Percentiles rank a stretch among this genome's conserved stretches.
Conservation (phyloP, 1,140 invertebrate genomes). For the Rhyacophila brunnea region DNA sequence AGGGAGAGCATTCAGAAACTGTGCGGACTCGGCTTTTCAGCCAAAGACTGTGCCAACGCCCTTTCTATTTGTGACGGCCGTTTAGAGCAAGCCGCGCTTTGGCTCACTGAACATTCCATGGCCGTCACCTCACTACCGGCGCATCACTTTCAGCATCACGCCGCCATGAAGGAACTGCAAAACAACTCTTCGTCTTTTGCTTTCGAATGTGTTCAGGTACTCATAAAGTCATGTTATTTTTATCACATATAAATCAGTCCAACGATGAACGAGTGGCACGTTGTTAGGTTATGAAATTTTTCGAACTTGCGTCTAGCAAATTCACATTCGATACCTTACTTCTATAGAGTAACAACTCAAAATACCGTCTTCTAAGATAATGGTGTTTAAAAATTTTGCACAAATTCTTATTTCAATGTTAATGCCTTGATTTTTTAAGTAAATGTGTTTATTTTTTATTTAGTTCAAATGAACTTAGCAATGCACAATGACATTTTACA, state of each 20-base stretch:
- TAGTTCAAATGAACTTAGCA: no score
- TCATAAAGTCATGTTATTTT: not conserved
- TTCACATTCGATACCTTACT: no score
- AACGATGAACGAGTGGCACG: no score
- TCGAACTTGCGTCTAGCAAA: no score
- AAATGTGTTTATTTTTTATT: no score
- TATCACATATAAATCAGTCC: not conserved
- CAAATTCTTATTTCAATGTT: no score
- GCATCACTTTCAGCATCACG: conserved; percentile 5
- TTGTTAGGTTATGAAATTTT: no score
- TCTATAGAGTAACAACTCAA: no score
- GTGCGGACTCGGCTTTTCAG: conserved; percentile 68
- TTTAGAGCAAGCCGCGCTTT: conserved; percentile 80
- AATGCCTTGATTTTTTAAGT: no score
- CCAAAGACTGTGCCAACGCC: conserved; percentile 69
- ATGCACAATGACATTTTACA: no score
- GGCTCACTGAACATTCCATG: conserved; percentile 71
- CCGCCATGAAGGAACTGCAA: not conserved
- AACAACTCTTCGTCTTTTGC: conserved; percentile 1
- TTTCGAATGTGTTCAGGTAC: conserved; percentile 25
- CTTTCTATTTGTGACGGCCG: conserved; percentile 66
- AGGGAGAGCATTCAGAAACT: conserved; percentile 59
- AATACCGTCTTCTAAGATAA: no score
- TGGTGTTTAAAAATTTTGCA: no score
- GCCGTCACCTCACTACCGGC: conserved; percentile 36